Evolutionary conservation across 2,888 invertebrate genomes (phyloP), one percentile per base, ranked within the genome.

Genomic region (Selenia dentaria): DNA sequence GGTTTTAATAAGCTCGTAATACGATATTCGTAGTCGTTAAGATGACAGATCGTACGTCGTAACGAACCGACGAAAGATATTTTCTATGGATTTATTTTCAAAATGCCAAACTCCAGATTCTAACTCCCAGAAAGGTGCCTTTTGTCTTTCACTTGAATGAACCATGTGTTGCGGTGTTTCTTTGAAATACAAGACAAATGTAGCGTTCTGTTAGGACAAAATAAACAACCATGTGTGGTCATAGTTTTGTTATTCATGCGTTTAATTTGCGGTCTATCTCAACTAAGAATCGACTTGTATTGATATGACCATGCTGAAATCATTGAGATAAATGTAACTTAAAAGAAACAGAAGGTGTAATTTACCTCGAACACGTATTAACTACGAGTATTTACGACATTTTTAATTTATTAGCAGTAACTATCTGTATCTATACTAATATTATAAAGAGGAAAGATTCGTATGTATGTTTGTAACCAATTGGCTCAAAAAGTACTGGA

Each of bases 161-260:
- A 9, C 29, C 53, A 54, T 46, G 14, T 47, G 49, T 37, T 42
- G 47, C 59, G 57, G 59, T 39, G 22, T 42, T 2, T 51, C 51
- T 63, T 38, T 55, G 67, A 67, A 64, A 43, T 42, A 50, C 36
- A 28, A 48, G 59, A 37, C 62, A 62, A 73, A 69, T 67, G 67
- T 58, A 47, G 59, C 59, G 51, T 54, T 29, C n/a, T 43, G 54
- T 64, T 63, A 46, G 51, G 51, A 47, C 59, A 63, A 68, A 65
- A 68, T 62, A 72, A 72, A 74, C 67, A 69, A 45, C 32, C 45
- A 54, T 64, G 66, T 70, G 70, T 67, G 70, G 70, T 56, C 64
- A 43, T 10, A 8, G 39, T 37, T 37, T 47, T 38, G 11, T 38
- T 33, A 37, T 22, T 47, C 34, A 20, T 25, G 25, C 32, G 28